Conservation (phyloP, 2,888 invertebrate species). For the Tanytarsus gracilentus region DNA sequence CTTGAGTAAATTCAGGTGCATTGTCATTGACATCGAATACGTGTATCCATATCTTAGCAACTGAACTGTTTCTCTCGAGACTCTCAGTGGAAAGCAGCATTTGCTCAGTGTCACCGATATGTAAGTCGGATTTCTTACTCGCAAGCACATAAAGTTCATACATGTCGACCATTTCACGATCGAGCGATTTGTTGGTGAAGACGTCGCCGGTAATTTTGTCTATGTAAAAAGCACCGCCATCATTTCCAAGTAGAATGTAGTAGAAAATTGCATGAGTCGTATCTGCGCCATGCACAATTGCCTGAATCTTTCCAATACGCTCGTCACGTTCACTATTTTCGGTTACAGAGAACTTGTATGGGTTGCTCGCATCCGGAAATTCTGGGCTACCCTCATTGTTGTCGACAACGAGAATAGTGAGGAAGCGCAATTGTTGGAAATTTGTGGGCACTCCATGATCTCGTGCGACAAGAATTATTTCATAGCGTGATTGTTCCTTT, state of each 20-base stretch:
- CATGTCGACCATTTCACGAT: constrained; percentile 65
- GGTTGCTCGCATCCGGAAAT: constrained; percentile 54
- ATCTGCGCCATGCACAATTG: constrained; percentile 33
- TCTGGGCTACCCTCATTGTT: constrained; percentile 73
- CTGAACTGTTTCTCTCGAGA: constrained; percentile 53
- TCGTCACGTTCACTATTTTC: constrained; percentile 60
- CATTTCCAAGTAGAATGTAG: constrained; percentile 69
- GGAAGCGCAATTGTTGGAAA: constrained; percentile 65
- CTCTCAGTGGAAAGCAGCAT: constrained; percentile 43
- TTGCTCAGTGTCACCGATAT: constrained; percentile 47
- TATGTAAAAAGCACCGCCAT: constrained; percentile 64
- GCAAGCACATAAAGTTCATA: constrained; percentile 73
- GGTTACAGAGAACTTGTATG: constrained; percentile 58
- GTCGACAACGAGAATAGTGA: constrained; percentile 67
- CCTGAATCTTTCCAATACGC: constrained; percentile 52
- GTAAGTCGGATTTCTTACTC: constrained; percentile 71
- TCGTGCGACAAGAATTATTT: constrained; percentile 70
- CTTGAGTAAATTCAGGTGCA: constrained; percentile 60
- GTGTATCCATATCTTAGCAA: constrained; percentile 60
- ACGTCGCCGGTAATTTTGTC: constrained; percentile 74
- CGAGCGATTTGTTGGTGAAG: constrained; percentile 68
- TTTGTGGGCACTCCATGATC: constrained; percentile 75
- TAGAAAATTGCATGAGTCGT: constrained; percentile 54
- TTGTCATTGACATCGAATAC: constrained; percentile 81
- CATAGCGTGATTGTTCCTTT: constrained; percentile 49